Percentiles rank a stretch among this genome's conserved stretches.
Conservation (phyloP, 2,888 invertebrate species). For the Metopia argyrocephala region DNA sequence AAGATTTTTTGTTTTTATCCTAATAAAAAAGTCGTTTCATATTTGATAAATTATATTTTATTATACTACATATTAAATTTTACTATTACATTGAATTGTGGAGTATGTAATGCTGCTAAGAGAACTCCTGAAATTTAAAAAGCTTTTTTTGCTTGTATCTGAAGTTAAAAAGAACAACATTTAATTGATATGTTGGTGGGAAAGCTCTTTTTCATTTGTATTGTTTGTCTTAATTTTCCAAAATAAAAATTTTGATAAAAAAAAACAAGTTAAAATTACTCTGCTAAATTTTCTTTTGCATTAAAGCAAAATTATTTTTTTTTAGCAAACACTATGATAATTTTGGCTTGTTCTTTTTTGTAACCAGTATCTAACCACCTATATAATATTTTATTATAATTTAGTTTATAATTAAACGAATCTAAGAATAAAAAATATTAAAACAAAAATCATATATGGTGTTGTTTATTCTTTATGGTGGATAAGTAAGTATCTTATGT, state of each 20-base stretch:
- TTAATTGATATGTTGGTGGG: conserved; percentile 29
- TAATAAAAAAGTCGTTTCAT: background rate
- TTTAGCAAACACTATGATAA: conserved; percentile 31
- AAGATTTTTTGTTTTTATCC: background rate
- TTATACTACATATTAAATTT: background rate
- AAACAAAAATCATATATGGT: background rate
- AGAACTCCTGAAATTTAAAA: conserved; percentile 13
- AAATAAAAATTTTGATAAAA: conserved; percentile 19
- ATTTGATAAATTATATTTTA: background rate
- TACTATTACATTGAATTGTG: background rate
- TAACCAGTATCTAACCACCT: conserved; percentile 59
- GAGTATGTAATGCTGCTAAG: conserved; percentile 9
- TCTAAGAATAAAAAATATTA: conserved; percentile 24
- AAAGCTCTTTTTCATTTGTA: conserved; percentile 59
- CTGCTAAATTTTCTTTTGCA: conserved; percentile 13
- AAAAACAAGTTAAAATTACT: conserved; percentile 56
- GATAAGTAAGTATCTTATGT: conserved; percentile 2
- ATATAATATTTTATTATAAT: conserved; percentile 55
- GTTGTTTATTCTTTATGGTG: background rate
- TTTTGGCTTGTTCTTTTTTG: conserved; percentile 60
- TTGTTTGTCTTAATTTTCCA: conserved; percentile 65
- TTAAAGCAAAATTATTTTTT: conserved; percentile 31
- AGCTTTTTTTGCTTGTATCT: conserved; percentile 39
- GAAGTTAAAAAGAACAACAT: conserved; percentile 13
- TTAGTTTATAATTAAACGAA: conserved; percentile 53